Conservation (phyloP, 2,888 invertebrate species). For the Cyaniris semiargus region DNA sequence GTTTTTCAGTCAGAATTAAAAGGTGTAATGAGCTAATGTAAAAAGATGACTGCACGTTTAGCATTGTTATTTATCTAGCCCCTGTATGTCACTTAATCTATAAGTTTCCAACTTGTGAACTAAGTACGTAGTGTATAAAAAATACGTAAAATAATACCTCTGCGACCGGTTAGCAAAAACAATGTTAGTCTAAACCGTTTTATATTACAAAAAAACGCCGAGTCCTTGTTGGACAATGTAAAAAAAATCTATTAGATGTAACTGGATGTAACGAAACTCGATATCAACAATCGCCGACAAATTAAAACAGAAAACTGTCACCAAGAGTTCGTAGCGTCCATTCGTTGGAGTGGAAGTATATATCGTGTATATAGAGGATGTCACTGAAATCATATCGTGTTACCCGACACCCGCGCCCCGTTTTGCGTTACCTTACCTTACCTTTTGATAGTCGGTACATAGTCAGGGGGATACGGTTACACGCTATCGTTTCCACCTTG, state of each 20-base stretch:
- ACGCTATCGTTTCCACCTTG: conserved; percentile 11
- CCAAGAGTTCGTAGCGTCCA: conserved; percentile 59
- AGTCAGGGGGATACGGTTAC: conserved; percentile 3
- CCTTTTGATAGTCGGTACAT: conserved; percentile 26
- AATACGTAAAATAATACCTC: conserved; percentile 3
- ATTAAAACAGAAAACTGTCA: conserved; percentile 66
- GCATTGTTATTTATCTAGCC: too few relatives aligned
- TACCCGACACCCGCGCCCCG: conserved; percentile 59
- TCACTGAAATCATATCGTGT: conserved; percentile 68
- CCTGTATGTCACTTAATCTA: background rate
- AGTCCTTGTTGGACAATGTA: conserved; percentile 19
- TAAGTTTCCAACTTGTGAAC: background rate
- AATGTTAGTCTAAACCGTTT: conserved; percentile 22
- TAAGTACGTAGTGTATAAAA: background rate
- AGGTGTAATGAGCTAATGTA: background rate
- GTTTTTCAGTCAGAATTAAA: conserved; percentile 2
- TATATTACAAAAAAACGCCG: conserved; percentile 1
- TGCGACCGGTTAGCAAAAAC: conserved; percentile 18
- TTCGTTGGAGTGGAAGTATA: conserved; percentile 3
- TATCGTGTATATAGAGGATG: conserved; percentile 54
- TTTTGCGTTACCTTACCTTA: conserved; percentile 25
- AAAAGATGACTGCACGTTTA: too few relatives aligned
- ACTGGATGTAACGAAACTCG: conserved; percentile 43
- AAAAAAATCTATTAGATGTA: conserved; percentile 35
- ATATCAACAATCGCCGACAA: conserved; percentile 45